Evolutionary conservation across 92 coral and sea anemone genomes (phyloP), one percentile per base, ranked within the genome.

Genomic region (Porites evermanni): DNA sequence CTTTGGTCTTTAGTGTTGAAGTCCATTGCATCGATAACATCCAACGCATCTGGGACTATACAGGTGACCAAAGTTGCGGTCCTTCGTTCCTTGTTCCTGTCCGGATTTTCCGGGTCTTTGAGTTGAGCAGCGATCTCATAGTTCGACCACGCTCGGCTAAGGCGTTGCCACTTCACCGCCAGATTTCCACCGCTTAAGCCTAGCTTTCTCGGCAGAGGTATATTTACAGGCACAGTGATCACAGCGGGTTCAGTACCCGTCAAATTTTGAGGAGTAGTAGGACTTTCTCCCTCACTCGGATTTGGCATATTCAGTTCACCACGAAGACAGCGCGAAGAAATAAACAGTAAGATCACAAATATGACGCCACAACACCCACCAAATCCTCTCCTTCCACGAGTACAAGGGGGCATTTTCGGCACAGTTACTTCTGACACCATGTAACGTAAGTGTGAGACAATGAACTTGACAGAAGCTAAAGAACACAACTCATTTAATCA

Each of bases 151-250:
- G 72, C 72, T 12, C 74, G 74, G 26, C 54, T 66, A 65, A 85
- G 75, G 47, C 52, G 19, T 65, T 71, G 70, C 88, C 66, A 75
- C 26, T 84, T 67, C 58, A 66, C 72, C 58, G 24, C 56, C 24
- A 83, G 87, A 60, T 65, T 84, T 63, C 87, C 80, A 69, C 87
- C 54, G 65, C 70, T 56, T 72, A 67, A 67, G 16, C 72, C 87
- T 59, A 83, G n/a, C 53, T 72, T 61, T 61, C 51, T 72, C 47
- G 54, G 88, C 38, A 76, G 75, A 29, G 76, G 82, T 17, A 84
- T 69, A 73, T 83, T 84, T n/a, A 75, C 80, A 63, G 88, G 81
- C 47, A 84, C 70, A 65, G 74, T 50, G 51, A 72, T 72, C 77
- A 72, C 60, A 12, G 58, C 8, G 77, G 60, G 77, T 44, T 47